Evolutionary conservation across 2,113 vertebrate species (phyloP), one percentile per base, ranked within the genome.

Genomic region (Tragulus kanchil): DNA sequence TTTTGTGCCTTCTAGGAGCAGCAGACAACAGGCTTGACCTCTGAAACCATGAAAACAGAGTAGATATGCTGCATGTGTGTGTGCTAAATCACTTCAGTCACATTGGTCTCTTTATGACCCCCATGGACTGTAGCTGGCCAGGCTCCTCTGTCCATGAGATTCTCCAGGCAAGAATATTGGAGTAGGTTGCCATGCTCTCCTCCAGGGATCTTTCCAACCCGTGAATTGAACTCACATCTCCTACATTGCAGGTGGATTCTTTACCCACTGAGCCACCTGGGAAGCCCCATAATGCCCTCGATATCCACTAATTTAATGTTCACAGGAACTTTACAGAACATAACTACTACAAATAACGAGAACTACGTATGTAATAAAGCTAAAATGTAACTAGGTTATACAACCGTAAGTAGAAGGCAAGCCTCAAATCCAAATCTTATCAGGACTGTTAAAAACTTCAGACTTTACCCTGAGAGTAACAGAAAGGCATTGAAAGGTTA

Each of bases 271-370:
- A 36, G 36, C 36, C 36, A 36, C 36, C 36, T 36, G 36, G 36
- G 36, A 36, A 36, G 36, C 36, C 36, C 36, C 36, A 36, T 36
- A 36, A 36, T 36, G 36, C 16, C 36, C 42, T n/a, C 56, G 13
- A 3, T 67, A 86, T 83, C 54, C 19, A 16, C 65, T 50, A 93
- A 89, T 69, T 88, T 58, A 85, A 23, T 23, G 26, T 85, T 83
- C 15, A 36, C 2, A 15, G 42, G 36, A 64, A 93, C 48, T 93
- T 95, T 25, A 52, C 6, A 94, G 36, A 90, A 42, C 28, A 42
- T 28, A 88, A 85, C 31, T 91, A 85, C 45, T 52, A 56, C 71
- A 93, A 85, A 79, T 79, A 85, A 75, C 75, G 62, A 89, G 28
- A 89, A 82, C 4, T 87, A 26, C 42, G 56, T 19, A n/a, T 26